A percentile compares a stretch with the other conserved stretches of the same genome.
These are phyloP conservation scores for Brachyhypopomus gauderio DNA, from an alignment of 2,113 vertebrate species.

Conservation along the genomic window DNA sequence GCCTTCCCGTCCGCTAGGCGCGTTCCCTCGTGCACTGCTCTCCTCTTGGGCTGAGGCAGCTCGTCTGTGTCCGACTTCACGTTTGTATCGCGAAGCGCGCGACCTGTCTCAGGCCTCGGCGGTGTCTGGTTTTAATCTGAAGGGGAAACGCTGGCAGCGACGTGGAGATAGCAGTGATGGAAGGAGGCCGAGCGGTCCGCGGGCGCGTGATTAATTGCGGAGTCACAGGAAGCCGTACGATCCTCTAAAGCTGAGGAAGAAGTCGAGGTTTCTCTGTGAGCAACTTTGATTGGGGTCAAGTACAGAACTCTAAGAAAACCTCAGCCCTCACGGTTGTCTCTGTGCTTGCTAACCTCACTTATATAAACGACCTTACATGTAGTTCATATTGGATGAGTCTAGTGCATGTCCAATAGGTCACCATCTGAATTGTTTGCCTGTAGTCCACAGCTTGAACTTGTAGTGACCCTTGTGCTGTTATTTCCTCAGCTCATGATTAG, in stretches of 20 bases:
- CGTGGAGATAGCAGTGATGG: slow-evolving; percentile 20
- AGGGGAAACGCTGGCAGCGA: slow-evolving; percentile 2
- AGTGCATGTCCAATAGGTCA: no score
- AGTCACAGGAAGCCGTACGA: background rate
- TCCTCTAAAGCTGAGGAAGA: slow-evolving; percentile 1
- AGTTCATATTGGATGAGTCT: no score
- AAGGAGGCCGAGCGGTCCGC: background rate
- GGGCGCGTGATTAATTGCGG: background rate
- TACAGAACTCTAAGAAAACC: background rate
- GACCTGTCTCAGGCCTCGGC: slow-evolving; percentile 19
- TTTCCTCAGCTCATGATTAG: background rate
- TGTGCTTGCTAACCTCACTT: no score
- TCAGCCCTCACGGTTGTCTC: background rate
- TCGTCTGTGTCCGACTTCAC: slow-evolving; percentile 10
- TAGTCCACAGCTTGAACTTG: slow-evolving; percentile 40
- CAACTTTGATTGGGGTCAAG: slow-evolving; percentile 9
- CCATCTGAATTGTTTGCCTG: background rate
- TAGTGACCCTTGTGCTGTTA: background rate
- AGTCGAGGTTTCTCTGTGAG: slow-evolving; percentile 7
- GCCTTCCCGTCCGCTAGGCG: slow-evolving; percentile 29
- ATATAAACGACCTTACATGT: no score
- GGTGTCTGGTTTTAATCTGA: slow-evolving; percentile 21
- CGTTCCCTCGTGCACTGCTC: slow-evolving; percentile 8
- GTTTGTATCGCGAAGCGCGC: background rate
- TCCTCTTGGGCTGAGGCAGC: slow-evolving; percentile 38